Conservation (phyloP, 1,140 invertebrate species). For the Drosophila biarmipes region DNA sequence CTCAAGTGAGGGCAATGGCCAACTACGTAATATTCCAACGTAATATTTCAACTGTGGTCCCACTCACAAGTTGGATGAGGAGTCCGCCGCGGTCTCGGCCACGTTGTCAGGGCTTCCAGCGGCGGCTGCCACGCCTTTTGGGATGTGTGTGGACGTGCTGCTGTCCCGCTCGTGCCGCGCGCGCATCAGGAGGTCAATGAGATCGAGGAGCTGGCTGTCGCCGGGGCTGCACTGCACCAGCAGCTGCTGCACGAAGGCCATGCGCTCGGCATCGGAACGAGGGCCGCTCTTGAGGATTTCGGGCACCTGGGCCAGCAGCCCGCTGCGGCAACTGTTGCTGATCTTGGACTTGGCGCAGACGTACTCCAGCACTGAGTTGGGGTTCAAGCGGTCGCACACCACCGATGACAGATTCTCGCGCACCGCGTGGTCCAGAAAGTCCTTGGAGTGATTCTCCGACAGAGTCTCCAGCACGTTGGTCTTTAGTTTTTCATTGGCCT, state of each 20-base stretch:
- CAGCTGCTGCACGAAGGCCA: conserved; percentile 61
- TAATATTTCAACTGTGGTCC: not conserved
- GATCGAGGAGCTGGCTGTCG: conserved; percentile 70
- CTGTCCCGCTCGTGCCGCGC: conserved; percentile 27
- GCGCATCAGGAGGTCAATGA: conserved; percentile 66
- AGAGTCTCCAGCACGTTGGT: conserved; percentile 75
- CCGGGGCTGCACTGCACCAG: conserved; percentile 50
- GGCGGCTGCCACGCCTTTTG: conserved; percentile 2
- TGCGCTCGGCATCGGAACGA: conserved; percentile 61
- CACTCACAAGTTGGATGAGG: conserved; percentile 73
- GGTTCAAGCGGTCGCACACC: conserved; percentile 81
- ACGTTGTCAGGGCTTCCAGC: conserved; percentile 48
- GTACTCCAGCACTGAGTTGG: conserved; percentile 79
- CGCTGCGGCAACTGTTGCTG: conserved; percentile 66
- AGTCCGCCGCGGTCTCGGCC: conserved; percentile 77
- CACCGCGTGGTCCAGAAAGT: conserved; percentile 82
- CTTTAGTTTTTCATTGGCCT: conserved; percentile 64
- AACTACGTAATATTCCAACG: not conserved
- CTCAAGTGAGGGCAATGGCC: conserved; percentile 9
- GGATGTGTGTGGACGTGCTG: conserved; percentile 6
- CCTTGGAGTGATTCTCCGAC: conserved; percentile 83
- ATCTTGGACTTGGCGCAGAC: conserved; percentile 83
- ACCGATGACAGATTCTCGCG: conserved; percentile 81
- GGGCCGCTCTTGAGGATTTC: conserved; percentile 58
- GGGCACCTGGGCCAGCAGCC: conserved; percentile 64